A percentile compares a stretch with the other conserved stretches of the same genome.
phyloP scores from a whole-genome alignment of 2,113 vertebrate genomes.

The Grammomys surdaster region DNA sequence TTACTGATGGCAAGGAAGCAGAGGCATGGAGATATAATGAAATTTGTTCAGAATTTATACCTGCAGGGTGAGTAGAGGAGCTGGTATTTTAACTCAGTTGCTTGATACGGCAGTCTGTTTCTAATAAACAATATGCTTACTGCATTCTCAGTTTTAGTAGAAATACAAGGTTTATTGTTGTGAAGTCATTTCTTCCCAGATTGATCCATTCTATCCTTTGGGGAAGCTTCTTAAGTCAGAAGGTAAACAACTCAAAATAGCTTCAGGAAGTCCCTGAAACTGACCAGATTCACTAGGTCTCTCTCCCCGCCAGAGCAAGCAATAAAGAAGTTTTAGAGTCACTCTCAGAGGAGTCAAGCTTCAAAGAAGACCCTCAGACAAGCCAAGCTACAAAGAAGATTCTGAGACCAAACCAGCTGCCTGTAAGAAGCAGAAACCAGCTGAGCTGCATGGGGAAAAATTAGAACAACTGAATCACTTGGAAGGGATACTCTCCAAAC shows the following conservation, averaged over 20 bases:
- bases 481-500: neutral
- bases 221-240: neutral
- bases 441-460: neutral
- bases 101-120: neutral
- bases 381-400: too few relatives aligned
- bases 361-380: neutral
- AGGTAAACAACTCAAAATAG: neutral
- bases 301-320: neutral
- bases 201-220: neutral
- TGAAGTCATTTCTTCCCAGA: neutral
- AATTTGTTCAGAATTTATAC: neutral
- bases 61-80: neutral
- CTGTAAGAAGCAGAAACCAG: neutral
- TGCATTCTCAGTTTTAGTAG: neutral
- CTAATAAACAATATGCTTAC: neutral
- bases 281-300: neutral
- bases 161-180: conserved; percentile 18
- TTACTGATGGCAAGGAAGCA: neutral
- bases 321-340: neutral
- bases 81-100: neutral
- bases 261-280: neutral
- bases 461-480: neutral
- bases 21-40: conserved; percentile 6
- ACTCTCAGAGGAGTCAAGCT: neutral
- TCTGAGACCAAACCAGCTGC: neutral